Conservation (phyloP, 2,113 vertebrate species). For the Ia io region DNA sequence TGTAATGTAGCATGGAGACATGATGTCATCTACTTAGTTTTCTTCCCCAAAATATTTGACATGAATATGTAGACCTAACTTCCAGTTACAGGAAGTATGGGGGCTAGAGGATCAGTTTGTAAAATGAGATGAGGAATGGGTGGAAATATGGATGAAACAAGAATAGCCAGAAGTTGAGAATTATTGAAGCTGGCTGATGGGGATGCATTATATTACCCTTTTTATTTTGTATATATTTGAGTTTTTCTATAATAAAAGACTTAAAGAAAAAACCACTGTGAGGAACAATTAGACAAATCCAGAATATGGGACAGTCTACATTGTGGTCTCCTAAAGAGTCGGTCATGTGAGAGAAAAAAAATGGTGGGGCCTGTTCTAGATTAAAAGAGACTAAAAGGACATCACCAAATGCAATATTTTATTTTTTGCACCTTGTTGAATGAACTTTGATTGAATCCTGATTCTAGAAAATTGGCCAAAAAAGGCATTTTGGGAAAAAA, state of each 20-base stretch:
- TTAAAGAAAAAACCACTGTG: neutral
- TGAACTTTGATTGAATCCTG: slow-evolving; percentile 15
- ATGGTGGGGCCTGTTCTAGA: neutral
- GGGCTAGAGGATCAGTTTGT: neutral
- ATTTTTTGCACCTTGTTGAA: neutral
- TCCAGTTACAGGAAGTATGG: neutral
- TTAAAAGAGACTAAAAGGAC: neutral
- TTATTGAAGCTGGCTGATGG: neutral
- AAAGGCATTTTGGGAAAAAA: neutral
- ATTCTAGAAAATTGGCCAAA: neutral
- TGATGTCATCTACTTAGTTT: neutral
- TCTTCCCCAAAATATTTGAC: neutral
- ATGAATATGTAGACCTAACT: neutral
- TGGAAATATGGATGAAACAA: neutral
- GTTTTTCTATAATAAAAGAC: neutral
- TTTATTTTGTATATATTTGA: slow-evolving; percentile 1
- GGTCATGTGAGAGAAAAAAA: neutral
- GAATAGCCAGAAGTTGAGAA: neutral
- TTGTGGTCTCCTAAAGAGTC: neutral
- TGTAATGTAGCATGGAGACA: neutral
- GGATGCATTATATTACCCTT: neutral
- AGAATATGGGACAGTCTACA: neutral
- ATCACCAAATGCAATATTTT: neutral
- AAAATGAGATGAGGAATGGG: neutral
- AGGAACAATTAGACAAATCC: neutral